These are phyloP conservation scores for Hofmannophila pseudospretella DNA, from an alignment of 2,888 invertebrate species.

Conservation along the genomic window DNA sequence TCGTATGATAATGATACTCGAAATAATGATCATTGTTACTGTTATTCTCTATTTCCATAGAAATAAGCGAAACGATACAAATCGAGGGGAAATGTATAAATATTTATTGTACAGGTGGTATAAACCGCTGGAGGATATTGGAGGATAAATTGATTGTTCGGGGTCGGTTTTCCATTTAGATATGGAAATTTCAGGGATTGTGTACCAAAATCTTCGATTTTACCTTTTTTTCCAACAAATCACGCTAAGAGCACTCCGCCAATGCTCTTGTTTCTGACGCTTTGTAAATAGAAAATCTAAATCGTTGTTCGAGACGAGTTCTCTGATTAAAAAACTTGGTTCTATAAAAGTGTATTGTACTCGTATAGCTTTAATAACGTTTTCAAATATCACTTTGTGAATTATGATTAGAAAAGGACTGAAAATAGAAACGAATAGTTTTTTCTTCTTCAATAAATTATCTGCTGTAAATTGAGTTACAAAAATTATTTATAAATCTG, in stretches of 20 bases:
- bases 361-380: too few relatives aligned
- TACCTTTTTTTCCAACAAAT: slow-evolving; percentile 67
- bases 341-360: slow-evolving; percentile 2
- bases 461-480: too few relatives aligned
- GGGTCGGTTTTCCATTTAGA: slow-evolving; percentile 78
- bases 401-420: too few relatives aligned
- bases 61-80: slow-evolving; percentile 32
- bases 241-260: slow-evolving; percentile 47
- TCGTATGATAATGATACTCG: slow-evolving; percentile 4
- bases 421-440: too few relatives aligned
- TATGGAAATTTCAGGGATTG: slow-evolving; percentile 77
- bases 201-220: slow-evolving; percentile 74
- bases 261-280: slow-evolving; percentile 28
- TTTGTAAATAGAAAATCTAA: slow-evolving; percentile 20
- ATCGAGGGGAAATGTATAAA: slow-evolving; percentile 69
- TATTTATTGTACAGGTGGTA: slow-evolving; percentile 77
- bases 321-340: not conserved
- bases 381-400: too few relatives aligned
- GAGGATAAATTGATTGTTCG: slow-evolving; percentile 77
- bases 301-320: not conserved
- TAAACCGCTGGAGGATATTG: slow-evolving; percentile 76
- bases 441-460: too few relatives aligned
- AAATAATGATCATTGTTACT: slow-evolving; percentile 8
- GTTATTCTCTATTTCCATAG: slow-evolving; percentile 4
- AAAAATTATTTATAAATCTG: too few relatives aligned